Conservation (phyloP, 2,113 vertebrate genomes). For the Chloroceryle aenea region DNA sequence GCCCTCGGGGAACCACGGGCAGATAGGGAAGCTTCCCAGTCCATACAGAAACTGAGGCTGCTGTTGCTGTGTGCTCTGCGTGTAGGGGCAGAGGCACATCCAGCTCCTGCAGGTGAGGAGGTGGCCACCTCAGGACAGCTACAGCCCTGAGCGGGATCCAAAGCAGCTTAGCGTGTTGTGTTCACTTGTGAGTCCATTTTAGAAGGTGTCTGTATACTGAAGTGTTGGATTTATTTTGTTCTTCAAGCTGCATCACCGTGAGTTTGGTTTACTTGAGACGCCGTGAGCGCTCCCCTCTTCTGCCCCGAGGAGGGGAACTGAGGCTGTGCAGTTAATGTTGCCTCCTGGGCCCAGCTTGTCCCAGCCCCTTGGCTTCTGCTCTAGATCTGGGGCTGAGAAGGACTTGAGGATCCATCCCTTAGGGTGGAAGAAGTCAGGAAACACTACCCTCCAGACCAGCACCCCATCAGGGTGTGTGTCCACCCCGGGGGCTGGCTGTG, state of each 20-base stretch:
- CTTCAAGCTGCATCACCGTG: not conserved
- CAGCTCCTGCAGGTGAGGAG: not conserved
- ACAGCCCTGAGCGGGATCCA: not conserved
- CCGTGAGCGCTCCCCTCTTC: not conserved
- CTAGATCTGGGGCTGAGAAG: not conserved
- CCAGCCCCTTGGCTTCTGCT: not conserved
- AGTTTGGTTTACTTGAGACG: not conserved
- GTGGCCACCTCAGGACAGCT: not conserved
- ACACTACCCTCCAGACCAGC: not conserved
- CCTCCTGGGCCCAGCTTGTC: not conserved
- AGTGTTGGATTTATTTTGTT: not conserved
- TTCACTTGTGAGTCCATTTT: not conserved
- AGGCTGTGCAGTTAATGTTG: not conserved
- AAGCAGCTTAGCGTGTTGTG: not conserved
- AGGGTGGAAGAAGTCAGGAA: not conserved
- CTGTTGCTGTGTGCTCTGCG: not conserved
- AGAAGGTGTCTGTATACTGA: not conserved
- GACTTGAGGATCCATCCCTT: not conserved
- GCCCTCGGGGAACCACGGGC: not conserved
- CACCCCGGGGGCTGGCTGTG: too few relatives aligned
- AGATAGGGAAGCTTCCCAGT: not conserved
- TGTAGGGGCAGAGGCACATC: not conserved
- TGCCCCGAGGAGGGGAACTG: not conserved
- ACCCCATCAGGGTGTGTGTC: not conserved
- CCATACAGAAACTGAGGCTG: not conserved